Evolutionary conservation across 2,888 invertebrate species (phyloP).

Genomic region (Chaetoderma sp.): DNA sequence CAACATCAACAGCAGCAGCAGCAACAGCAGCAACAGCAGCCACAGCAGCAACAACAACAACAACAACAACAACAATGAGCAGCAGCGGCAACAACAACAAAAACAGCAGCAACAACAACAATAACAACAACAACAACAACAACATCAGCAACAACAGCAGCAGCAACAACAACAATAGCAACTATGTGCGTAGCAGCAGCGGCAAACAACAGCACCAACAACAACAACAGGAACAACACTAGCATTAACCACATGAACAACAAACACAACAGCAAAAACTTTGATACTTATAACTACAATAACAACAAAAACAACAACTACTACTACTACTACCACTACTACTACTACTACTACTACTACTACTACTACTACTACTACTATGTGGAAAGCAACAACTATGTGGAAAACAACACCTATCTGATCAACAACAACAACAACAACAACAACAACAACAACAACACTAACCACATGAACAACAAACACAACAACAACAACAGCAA

Average conservation of each 20-base stretch:
- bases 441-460: background rate
- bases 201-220: background rate
- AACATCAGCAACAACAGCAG: no score
- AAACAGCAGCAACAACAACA: background rate
- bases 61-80: no score
- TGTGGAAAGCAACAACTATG: background rate
- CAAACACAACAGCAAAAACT: constrained; percentile 9
- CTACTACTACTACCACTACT: background rate
- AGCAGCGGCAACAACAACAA: no score
- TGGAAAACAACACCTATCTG: background rate
- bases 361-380: background rate
- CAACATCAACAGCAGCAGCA: background rate
- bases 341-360: background rate
- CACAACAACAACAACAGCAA: background rate
- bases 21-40: no score
- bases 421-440: background rate
- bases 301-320: background rate
- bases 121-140: background rate
- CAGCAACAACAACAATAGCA: background rate
- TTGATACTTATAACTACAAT: background rate
- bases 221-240: constrained; percentile 5
- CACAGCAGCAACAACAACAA: no score
- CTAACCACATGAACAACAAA: background rate
- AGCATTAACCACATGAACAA: constrained; percentile 6
- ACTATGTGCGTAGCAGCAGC: background rate